Base-by-base conservation (phyloP, 2,797 vertebrate genomes). In the Bovichtus variegatus region DNA sequence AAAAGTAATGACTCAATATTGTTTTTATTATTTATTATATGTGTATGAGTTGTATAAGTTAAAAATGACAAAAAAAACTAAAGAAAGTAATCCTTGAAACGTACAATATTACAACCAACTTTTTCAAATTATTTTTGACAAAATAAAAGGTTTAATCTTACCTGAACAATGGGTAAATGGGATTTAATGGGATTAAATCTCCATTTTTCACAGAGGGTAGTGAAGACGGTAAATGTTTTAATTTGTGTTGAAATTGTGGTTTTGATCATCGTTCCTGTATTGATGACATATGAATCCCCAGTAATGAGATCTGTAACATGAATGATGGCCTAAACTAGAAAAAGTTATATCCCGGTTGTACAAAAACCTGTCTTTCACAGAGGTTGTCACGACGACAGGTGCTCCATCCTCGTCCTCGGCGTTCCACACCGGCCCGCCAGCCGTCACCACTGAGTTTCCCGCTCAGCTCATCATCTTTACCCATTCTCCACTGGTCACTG, bases 361-460 rank as follows among this genome's bases (percentile, higher is more conserved):
- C 38, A 46, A 63, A 47, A 21, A 27, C 4, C n/a, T 23, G 21
- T 23, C 54, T 44, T 43, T 31, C 23, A n/a, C 4, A 31, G 6
- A 49, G 55, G 15, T 62, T 36, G 44, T 60, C 16, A 71, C 13
- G 11, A 49, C 5, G 7, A 53, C 58, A 12, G 7, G 18, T 12
- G 13, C 19, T 31, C 13, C 15, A 12, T 54, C n/a, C 29, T 49
- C 43, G 15, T 18, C 1, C 21, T 25, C 63, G 40, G 69, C 6
- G 6, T 71, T 74, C 25, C 38, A 55, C 67, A 80, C 67, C 70
- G 84, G 62, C 25, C 70, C 69, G 74, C 36, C 57, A 80, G 21
- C 8, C 0, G 25, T 65, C 82, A 75, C 38, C 12, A 19, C 7
- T 34, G 58, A 73, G 59, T 70, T 47, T 60, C 6, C 46, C 0